A percentile compares a stretch with the other conserved stretches of the same genome.
phyloP scores from a whole-genome alignment of 2,888 invertebrate species.

The Serripes groenlandicus region DNA sequence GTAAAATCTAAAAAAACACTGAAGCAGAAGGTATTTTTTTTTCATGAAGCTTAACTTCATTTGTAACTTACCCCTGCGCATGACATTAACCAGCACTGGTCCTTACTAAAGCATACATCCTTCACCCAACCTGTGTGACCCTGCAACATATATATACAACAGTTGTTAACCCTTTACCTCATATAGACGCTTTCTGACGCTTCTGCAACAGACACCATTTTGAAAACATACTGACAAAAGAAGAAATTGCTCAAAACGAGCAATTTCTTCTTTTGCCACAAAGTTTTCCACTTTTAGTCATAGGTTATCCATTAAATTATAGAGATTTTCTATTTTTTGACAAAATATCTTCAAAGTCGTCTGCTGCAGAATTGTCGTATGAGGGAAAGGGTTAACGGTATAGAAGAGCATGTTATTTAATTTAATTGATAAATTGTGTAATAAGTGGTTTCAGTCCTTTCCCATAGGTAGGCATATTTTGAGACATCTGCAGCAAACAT shows the following conservation, averaged over 20 bases:
- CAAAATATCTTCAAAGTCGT: not conserved
- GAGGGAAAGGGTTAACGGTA: not conserved
- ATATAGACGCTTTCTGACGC: not conserved
- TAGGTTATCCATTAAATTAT: not conserved
- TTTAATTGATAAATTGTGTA: too few species aligned
- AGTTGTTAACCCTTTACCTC: not conserved
- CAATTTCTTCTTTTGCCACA: not conserved
- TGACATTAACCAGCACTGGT: constrained; percentile 84
- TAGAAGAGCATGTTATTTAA: too few species aligned
- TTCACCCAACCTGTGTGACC: constrained; percentile 86
- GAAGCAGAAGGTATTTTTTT: too few species aligned
- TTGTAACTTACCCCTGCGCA: constrained; percentile 81
- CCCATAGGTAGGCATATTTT: too few species aligned
- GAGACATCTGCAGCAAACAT: too few species aligned
- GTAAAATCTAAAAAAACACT: not conserved
- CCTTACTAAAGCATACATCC: constrained; percentile 83
- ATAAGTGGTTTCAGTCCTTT: too few species aligned
- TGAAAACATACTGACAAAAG: not conserved
- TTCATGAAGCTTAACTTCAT: not conserved
- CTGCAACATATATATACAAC: constrained; percentile 64
- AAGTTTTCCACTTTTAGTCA: not conserved
- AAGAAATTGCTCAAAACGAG: not conserved
- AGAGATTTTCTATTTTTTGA: not conserved
- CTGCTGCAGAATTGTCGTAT: not conserved
- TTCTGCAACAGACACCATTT: not conserved